Percentiles rank a stretch among this genome's conserved stretches.
These are phyloP conservation scores for Gavia stellata DNA, from an alignment of 2,113 vertebrate species.

Conservation along the genomic window DNA sequence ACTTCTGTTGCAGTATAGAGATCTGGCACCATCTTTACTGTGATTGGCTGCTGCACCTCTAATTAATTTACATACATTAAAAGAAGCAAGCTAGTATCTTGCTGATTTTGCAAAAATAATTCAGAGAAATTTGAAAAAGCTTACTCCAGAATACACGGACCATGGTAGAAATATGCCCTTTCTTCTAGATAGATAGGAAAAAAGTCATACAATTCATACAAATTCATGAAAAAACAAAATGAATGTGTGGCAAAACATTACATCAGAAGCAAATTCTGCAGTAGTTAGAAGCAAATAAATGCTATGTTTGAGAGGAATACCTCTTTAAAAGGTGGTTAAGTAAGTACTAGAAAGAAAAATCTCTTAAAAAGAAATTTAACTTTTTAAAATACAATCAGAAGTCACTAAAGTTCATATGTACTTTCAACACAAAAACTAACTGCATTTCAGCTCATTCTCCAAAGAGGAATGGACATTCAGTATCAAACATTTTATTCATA, in stretches of 20 bases:
- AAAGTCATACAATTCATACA: not conserved
- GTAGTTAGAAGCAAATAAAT: not conserved
- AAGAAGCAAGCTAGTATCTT: not conserved
- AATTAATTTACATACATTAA: not conserved
- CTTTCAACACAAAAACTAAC: conserved; percentile 18
- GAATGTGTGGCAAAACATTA: not conserved
- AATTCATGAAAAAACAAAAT: not conserved
- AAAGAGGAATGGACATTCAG: not conserved
- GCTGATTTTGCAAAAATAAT: not conserved
- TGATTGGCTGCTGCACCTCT: not conserved
- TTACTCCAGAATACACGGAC: not conserved
- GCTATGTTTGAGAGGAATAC: not conserved
- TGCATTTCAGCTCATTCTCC: conserved; percentile 8
- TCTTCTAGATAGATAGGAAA: not conserved
- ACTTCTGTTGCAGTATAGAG: not conserved
- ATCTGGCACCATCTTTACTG: not conserved
- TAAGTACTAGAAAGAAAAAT: conserved; percentile 6
- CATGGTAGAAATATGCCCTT: not conserved
- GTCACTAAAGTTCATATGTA: conserved; percentile 5
- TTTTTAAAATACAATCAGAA: conserved; percentile 34
- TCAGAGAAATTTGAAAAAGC: not conserved
- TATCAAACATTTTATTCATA: not conserved
- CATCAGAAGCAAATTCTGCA: not conserved
- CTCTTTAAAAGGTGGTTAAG: not conserved
- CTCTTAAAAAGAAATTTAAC: conserved; percentile 4